Evolutionary conservation across 2,888 invertebrate genomes (phyloP).

Genomic region (Philereme transversata): DNA sequence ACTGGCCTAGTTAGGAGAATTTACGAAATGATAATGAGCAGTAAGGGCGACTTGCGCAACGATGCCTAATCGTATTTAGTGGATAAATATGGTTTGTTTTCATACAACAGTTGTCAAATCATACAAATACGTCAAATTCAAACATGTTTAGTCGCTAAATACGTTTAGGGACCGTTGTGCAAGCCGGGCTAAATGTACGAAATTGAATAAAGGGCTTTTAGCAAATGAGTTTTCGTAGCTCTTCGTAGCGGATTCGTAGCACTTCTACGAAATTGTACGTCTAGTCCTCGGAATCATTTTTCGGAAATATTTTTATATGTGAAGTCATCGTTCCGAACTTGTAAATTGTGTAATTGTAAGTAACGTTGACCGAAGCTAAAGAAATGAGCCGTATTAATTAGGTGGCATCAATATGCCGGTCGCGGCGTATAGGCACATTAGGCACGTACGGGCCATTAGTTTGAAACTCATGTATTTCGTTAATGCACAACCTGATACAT

Average conservation of each 20-base stretch:
- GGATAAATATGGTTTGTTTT: too few species aligned
- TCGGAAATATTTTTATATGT: neutral
- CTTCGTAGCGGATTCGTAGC: conserved; percentile 60
- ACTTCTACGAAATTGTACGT: conserved; percentile 29
- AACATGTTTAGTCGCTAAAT: too few species aligned
- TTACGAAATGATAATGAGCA: conserved; percentile 3
- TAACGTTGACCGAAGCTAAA: conserved; percentile 11
- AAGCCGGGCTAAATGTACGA: neutral
- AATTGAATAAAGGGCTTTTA: conserved; percentile 7
- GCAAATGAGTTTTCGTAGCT: conserved; percentile 50
- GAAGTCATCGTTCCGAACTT: neutral
- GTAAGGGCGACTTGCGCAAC: neutral
- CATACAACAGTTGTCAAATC: too few species aligned
- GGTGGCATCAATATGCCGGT: conserved; percentile 60
- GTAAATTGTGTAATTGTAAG: conserved; percentile 3
- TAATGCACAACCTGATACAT: conserved; percentile 35
- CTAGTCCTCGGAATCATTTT: conserved; percentile 11
- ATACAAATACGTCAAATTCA: too few species aligned
- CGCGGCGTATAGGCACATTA: conserved; percentile 40
- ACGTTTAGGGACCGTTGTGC: too few species aligned
- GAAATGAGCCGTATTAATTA: conserved; percentile 49
- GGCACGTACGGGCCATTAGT: conserved; percentile 57
- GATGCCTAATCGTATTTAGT: too few species aligned
- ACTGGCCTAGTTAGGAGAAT: conserved; percentile 9
- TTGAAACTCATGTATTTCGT: conserved; percentile 44